phyloP scores from a whole-genome alignment of 2,888 invertebrate species.

The Orchesellides sinensis region DNA sequence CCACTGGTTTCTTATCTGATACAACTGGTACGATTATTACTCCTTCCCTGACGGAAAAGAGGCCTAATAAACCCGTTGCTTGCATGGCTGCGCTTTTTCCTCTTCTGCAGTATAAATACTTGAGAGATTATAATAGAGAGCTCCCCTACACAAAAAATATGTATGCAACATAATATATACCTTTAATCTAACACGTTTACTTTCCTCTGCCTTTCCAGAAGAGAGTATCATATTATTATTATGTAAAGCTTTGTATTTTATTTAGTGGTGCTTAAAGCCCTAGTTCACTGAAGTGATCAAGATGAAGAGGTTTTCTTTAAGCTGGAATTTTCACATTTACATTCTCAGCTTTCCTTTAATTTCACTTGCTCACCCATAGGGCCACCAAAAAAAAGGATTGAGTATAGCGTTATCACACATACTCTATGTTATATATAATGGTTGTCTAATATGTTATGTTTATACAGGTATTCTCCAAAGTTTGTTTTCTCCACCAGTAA shows the following conservation, averaged over 20 bases:
- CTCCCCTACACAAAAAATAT: not conserved
- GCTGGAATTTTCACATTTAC: slow-evolving; percentile 4
- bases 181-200: slow-evolving; percentile 43
- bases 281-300: slow-evolving; percentile 39
- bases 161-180: not conserved
- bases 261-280: slow-evolving; percentile 35
- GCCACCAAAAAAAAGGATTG: not conserved
- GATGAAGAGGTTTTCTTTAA: slow-evolving; percentile 24
- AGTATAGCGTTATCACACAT: no score
- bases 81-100: slow-evolving; percentile 27
- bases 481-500: no score
- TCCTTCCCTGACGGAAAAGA: slow-evolving; percentile 45
- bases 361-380: not conserved
- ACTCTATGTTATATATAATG: no score
- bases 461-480: no score
- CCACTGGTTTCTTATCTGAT: slow-evolving; percentile 43
- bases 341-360: slow-evolving; percentile 35
- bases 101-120: no score
- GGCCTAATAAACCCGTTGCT: slow-evolving; percentile 54
- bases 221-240: slow-evolving; percentile 48
- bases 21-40: slow-evolving; percentile 50
- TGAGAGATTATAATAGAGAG: not conserved
- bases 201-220: no score
- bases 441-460: no score
- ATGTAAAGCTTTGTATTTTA: slow-evolving; percentile 51